Conservation (phyloP, 2,797 vertebrate genomes). For the Paratrypauchen microcephalus region DNA sequence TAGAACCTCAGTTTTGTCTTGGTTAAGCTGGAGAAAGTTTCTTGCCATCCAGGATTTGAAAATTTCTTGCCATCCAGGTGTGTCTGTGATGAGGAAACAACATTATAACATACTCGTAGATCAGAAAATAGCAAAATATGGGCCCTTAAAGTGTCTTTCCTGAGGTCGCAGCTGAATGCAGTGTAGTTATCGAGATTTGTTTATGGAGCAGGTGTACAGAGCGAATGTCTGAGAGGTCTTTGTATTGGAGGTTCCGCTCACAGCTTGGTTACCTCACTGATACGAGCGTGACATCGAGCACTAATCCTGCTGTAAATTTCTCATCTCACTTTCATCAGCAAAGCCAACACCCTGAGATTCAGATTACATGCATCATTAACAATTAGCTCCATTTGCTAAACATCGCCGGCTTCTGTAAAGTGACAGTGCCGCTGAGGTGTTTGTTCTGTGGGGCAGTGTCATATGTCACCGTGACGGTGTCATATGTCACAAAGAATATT, state of each 20-base stretch:
- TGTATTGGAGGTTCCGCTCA: neutral
- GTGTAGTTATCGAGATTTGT: too few species aligned
- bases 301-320: slow-evolving; percentile 37
- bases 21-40: too few species aligned
- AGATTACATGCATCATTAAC: slow-evolving; percentile 59
- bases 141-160: too few species aligned
- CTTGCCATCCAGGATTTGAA: too few species aligned
- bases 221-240: neutral
- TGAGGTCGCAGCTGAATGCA: too few species aligned
- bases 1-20: too few species aligned
- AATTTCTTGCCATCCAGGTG: too few species aligned
- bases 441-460: slow-evolving; percentile 2
- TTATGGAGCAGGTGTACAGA: neutral
- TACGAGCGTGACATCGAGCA: slow-evolving; percentile 27
- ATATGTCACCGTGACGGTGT: neutral
- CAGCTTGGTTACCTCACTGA: neutral
- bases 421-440: slow-evolving; percentile 8
- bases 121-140: too few species aligned
- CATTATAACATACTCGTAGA: too few species aligned
- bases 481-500: neutral
- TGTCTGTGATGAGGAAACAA: too few species aligned
- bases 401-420: slow-evolving; percentile 16
- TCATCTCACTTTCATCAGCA: slow-evolving; percentile 39
- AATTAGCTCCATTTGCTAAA: slow-evolving; percentile 34
- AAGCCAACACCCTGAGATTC: slow-evolving; percentile 40